Conservation (phyloP, 1,140 invertebrate genomes). For the Drusus annulatus region DNA sequence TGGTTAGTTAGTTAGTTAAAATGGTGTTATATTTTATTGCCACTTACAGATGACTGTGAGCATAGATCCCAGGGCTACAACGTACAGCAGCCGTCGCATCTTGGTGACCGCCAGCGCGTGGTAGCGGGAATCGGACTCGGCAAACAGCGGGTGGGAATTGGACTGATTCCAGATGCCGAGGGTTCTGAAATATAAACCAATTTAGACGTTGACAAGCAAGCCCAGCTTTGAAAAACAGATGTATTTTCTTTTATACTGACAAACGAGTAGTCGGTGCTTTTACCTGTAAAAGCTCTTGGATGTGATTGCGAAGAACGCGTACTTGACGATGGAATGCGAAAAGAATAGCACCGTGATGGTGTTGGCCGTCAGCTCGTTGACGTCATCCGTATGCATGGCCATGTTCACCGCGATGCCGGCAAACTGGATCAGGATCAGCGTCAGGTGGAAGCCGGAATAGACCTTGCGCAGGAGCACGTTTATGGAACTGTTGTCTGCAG, state of each 20-base stretch:
- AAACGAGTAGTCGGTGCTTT: slow-evolving; percentile 35
- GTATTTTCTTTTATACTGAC: no score
- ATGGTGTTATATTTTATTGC: no score
- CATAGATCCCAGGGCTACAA: slow-evolving; percentile 76
- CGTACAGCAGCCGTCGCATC: slow-evolving; percentile 80
- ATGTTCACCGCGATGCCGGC: slow-evolving; percentile 78
- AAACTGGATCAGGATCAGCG: slow-evolving; percentile 78
- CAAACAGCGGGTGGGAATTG: slow-evolving; percentile 86
- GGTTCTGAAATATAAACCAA: slow-evolving; percentile 68
- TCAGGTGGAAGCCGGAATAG: slow-evolving; percentile 75
- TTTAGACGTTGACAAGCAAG: no score
- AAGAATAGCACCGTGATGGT: slow-evolving; percentile 88
- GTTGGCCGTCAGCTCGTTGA: slow-evolving; percentile 85
- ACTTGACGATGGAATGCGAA: slow-evolving; percentile 82
- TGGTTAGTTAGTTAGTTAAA: no score
- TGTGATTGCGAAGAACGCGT: slow-evolving; percentile 80
- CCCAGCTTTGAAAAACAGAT: no score
- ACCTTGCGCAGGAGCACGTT: slow-evolving; percentile 73
- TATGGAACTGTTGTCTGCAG: slow-evolving; percentile 70
- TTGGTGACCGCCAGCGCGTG: slow-evolving; percentile 82
- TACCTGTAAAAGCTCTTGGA: slow-evolving; percentile 84
- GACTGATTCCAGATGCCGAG: slow-evolving; percentile 85
- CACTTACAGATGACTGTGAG: slow-evolving; percentile 72
- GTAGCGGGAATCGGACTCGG: slow-evolving; percentile 85
- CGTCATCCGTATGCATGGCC: slow-evolving; percentile 80